These are phyloP conservation scores for Eumacrocentrus americanus DNA, from an alignment of 2,888 invertebrate species.

Conservation along the genomic window DNA sequence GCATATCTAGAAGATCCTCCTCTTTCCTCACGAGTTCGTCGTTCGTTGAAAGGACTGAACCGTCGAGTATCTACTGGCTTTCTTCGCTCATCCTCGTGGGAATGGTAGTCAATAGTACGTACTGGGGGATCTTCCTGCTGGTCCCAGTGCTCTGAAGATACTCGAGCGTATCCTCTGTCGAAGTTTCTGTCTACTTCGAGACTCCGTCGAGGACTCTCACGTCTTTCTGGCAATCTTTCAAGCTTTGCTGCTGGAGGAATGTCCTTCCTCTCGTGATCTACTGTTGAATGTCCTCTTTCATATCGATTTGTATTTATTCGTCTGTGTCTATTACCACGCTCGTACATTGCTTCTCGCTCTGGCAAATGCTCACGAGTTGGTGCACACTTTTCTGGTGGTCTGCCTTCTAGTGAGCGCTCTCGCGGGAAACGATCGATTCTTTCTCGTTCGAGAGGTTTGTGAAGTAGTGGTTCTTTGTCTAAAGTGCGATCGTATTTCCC, in stretches of 20 bases:
- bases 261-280: slow-evolving; percentile 51
- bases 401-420: slow-evolving; percentile 65
- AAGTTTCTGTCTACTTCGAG: slow-evolving; percentile 54
- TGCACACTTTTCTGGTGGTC: slow-evolving; percentile 61
- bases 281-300: slow-evolving; percentile 41
- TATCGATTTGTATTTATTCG: slow-evolving; percentile 39
- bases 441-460: slow-evolving; percentile 62
- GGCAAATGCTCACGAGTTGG: slow-evolving; percentile 48
- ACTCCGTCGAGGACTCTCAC: slow-evolving; percentile 52
- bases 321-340: slow-evolving; percentile 37
- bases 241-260: slow-evolving; percentile 44
- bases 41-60: slow-evolving; percentile 61
- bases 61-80: slow-evolving; percentile 54
- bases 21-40: slow-evolving; percentile 61
- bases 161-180: slow-evolving; percentile 47
- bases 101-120: slow-evolving; percentile 47
- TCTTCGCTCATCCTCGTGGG: slow-evolving; percentile 53
- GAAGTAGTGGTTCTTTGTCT: slow-evolving; percentile 46
- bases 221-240: slow-evolving; percentile 48
- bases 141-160: slow-evolving; percentile 55
- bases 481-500: slow-evolving; percentile 48
- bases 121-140: slow-evolving; percentile 50
- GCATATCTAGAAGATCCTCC: slow-evolving; percentile 48
- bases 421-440: slow-evolving; percentile 63
- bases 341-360: slow-evolving; percentile 46